phyloP scores from a whole-genome alignment of 2,888 invertebrate species.

The Endotricha flammealis region DNA sequence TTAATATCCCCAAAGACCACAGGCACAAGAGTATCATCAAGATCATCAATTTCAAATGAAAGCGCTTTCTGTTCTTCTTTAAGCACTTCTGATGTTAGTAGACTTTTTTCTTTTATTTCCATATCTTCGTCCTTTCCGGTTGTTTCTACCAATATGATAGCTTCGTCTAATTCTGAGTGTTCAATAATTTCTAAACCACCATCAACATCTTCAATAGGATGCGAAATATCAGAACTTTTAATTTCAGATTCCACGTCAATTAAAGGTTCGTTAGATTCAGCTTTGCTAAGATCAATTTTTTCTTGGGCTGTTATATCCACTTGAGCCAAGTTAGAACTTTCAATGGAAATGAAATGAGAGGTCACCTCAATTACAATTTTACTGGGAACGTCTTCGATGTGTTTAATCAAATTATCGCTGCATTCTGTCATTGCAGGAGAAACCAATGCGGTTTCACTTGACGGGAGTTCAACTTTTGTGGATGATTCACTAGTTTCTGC shows the following conservation, averaged over 20 bases:
- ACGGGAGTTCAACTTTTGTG: too few relatives aligned
- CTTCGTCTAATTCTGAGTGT: neutral
- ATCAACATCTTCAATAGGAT: too few relatives aligned
- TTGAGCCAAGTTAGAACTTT: neutral
- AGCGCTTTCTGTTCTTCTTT: slow-evolving; percentile 19
- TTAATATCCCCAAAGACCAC: slow-evolving; percentile 46
- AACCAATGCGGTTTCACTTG: too few relatives aligned
- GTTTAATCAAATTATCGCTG: too few relatives aligned
- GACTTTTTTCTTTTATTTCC: neutral
- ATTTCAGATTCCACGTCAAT: neutral
- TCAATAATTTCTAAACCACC: too few relatives aligned
- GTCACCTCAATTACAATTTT: neutral
- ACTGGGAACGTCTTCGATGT: neutral
- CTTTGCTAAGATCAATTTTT: too few relatives aligned
- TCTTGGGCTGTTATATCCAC: too few relatives aligned
- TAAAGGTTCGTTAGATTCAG: neutral
- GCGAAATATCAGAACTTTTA: too few relatives aligned
- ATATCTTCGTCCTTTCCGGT: neutral
- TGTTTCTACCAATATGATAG: neutral
- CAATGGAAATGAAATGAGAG: neutral
- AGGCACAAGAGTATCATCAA: slow-evolving; percentile 42
- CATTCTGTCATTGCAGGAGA: too few relatives aligned
- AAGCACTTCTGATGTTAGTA: slow-evolving; percentile 1
- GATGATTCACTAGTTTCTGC: too few relatives aligned
- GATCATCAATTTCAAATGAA: slow-evolving; percentile 35